phyloP scores from a whole-genome alignment of 23 tunicate species.

The Ascidia mentula region DNA sequence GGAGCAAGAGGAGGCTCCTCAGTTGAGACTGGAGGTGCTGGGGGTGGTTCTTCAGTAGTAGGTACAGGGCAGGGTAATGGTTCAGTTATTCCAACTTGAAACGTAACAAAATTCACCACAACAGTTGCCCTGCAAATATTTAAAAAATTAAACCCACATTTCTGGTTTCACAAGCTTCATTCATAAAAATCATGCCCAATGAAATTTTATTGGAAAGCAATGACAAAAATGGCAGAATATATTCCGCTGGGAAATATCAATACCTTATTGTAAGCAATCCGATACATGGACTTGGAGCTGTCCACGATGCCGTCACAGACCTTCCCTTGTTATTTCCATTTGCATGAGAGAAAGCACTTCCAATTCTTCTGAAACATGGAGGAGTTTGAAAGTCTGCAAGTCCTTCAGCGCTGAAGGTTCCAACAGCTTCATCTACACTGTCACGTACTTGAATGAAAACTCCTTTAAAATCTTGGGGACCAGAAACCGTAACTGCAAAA shows the following conservation, averaged over 20 bases:
- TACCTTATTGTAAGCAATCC: neutral
- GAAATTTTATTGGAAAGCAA: too few relatives aligned
- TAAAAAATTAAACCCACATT: too few relatives aligned
- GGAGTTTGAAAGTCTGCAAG: neutral
- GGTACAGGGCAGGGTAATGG: neutral
- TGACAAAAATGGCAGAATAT: too few relatives aligned
- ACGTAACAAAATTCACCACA: neutral
- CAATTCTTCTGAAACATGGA: neutral
- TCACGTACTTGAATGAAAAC: neutral
- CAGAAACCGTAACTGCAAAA: neutral
- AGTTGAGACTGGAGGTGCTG: neutral
- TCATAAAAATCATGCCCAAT: too few relatives aligned
- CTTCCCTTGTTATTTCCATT: neutral
- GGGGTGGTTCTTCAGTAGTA: neutral
- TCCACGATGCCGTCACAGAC: neutral
- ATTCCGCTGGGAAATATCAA: too few relatives aligned
- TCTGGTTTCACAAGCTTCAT: too few relatives aligned
- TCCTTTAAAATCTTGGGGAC: neutral
- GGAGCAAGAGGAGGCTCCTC: neutral
- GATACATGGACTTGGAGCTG: neutral
- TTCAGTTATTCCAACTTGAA: neutral
- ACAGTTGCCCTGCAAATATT: neutral
- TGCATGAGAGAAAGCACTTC: neutral
- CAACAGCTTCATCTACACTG: neutral
- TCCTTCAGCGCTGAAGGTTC: neutral